Percentiles rank a stretch among this genome's conserved stretches.
phyloP scores from a whole-genome alignment of 2,888 invertebrate species.

The Phlogophora meticulosa region DNA sequence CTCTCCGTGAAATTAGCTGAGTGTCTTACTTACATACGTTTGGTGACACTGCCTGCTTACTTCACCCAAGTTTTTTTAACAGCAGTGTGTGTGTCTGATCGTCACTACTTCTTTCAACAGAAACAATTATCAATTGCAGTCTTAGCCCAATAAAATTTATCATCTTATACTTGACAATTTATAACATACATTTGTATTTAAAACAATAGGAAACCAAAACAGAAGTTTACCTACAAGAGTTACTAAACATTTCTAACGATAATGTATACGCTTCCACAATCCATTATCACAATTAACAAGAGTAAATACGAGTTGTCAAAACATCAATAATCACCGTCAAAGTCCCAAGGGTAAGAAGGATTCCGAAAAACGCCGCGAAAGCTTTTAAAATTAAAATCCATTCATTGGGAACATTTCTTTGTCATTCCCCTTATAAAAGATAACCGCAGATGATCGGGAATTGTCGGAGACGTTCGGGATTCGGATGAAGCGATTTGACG shows the following conservation, averaged over 20 bases:
- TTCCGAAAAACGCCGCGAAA: constrained; percentile 85
- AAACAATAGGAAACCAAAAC: background rate
- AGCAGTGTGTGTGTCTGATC: too few species aligned
- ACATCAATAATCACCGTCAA: constrained; percentile 86
- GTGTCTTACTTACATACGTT: too few species aligned
- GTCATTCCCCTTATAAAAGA: constrained; percentile 81
- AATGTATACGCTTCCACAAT: constrained; percentile 48
- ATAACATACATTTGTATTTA: too few species aligned
- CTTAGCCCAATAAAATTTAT: background rate
- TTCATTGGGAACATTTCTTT: constrained; percentile 87
- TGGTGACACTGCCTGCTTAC: too few species aligned
- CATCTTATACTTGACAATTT: background rate
- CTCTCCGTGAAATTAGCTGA: too few species aligned
- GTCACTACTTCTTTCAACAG: too few species aligned
- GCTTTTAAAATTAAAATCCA: constrained; percentile 90
- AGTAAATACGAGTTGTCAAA: constrained; percentile 83
- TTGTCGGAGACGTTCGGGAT: constrained; percentile 76
- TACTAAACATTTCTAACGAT: constrained; percentile 11
- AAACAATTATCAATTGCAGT: background rate
- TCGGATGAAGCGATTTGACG: constrained; percentile 60
- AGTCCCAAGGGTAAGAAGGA: constrained; percentile 81
- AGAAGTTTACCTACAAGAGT: background rate
- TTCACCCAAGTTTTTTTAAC: too few species aligned
- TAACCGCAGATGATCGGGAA: constrained; percentile 77
- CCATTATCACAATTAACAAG: constrained; percentile 78